Base-by-base conservation (phyloP, 2,888 invertebrate genomes). In the Penaeus monodon region DNA sequence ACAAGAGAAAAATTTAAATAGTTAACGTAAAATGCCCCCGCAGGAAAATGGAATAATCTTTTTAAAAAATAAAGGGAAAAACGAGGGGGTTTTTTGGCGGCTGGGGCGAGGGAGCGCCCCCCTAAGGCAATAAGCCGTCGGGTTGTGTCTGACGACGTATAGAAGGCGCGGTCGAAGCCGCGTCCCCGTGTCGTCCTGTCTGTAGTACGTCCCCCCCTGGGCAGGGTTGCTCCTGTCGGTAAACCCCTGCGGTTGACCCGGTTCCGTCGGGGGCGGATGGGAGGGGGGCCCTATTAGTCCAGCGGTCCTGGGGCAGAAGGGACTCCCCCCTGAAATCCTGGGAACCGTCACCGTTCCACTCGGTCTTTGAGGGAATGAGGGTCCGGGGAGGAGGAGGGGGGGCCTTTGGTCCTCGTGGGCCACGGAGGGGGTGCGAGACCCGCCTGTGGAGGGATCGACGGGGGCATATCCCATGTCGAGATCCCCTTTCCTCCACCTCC, bases 61-160 rank as follows among this genome's bases (percentile, higher is more conserved):
- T n/a, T n/a, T n/a, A n/a, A 49, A 57, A 24, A 90, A 63, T 74
- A 88, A 24, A 38, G 68, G 49, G 17, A 7, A 49, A 29, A 8
- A 0, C 10, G 24, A 24, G 73, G 17, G 44, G 17, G 12, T 78
- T 33, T 83, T 83, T 83, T 79, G 4, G 73, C 87, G n/a, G 88
- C 82, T 4, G 94, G 93, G 96, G 95, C 73, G 96, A 97, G 93
- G 96, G 97, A 93, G 96, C 97, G 94, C 73, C 97, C 97, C 94
- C 97, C 96, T 92, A 96, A 96, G 82, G 93, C 91, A 97, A 96
- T 93, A 97, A 94, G 89, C 97, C n/a, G 97, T 96, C 1, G 97
- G 97, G 92, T 97, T 97, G 92, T 97, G 97, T 91, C 97, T 94
- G 24, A 97, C 96, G 91, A 97, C 96, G 92, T 96, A 97, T 49